Evolutionary conservation across 2,113 vertebrate genomes (phyloP).

Genomic region (Anhinga rufa): DNA sequence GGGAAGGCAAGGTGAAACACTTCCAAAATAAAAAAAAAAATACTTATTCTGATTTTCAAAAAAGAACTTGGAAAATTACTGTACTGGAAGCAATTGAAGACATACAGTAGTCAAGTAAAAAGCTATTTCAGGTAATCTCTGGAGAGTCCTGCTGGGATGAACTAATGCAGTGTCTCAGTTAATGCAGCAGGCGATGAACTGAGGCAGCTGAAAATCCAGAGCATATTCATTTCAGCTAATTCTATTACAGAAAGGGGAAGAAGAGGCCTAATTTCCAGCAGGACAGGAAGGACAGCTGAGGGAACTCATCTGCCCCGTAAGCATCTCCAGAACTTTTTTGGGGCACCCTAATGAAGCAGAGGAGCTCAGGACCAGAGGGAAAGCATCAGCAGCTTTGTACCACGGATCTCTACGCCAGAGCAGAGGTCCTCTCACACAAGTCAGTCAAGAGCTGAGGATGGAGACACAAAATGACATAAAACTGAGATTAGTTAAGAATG

Average conservation of each 20-base stretch:
- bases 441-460: background rate
- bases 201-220: background rate
- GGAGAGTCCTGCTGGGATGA: background rate
- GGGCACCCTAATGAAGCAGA: background rate
- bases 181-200: background rate
- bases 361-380: background rate
- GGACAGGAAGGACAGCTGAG: background rate
- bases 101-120: background rate
- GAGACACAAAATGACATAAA: background rate
- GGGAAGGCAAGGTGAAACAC: background rate
- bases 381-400: background rate
- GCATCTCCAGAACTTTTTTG: background rate
- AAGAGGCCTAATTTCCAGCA: background rate
- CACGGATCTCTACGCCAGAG: rapidly evolving
- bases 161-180: background rate
- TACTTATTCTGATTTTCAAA: background rate
- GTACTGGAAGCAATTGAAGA: background rate
- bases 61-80: background rate
- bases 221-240: background rate
- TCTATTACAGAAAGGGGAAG: background rate
- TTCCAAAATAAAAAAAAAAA: background rate
- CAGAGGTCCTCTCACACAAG: background rate
- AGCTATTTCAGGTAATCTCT: background rate
- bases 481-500: background rate
- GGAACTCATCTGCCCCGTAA: background rate